Percentiles rank a stretch among this genome's conserved stretches.
phyloP scores from a whole-genome alignment of 2,113 vertebrate genomes.

The Thamnophis sirtalis region DNA sequence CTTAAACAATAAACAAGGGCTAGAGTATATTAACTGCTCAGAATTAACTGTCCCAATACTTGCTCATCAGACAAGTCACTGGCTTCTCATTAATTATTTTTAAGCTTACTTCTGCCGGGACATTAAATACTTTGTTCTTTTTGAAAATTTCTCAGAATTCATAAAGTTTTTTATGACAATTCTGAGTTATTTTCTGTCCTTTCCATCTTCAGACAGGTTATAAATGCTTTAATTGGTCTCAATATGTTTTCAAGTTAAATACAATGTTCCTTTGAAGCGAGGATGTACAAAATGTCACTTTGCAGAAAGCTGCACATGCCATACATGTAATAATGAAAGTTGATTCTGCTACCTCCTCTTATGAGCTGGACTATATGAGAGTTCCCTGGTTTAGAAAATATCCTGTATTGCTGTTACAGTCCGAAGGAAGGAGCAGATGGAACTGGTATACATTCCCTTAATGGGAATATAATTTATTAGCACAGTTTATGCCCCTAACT shows the following conservation, averaged over 20 bases:
- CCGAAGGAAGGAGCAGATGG: slow-evolving; percentile 30
- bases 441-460: slow-evolving; percentile 46
- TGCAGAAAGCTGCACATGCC: neutral
- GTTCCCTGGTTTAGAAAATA: slow-evolving; percentile 23
- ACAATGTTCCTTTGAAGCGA: slow-evolving; percentile 10
- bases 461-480: slow-evolving; percentile 41
- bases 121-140: neutral
- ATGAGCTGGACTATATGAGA: neutral
- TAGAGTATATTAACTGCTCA: neutral
- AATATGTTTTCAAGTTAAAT: neutral
- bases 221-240: neutral
- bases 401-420: neutral
- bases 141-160: neutral
- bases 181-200: neutral
- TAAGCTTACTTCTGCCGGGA: neutral
- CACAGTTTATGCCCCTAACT: slow-evolving; percentile 17
- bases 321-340: neutral
- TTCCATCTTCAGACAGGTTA: neutral
- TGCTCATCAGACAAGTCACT: neutral
- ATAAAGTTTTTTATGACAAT: neutral
- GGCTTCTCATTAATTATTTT: neutral
- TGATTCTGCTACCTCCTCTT: neutral
- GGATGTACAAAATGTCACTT: slow-evolving; percentile 8
- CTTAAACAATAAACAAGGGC: neutral
- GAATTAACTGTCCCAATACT: neutral